Conservation (phyloP, 2,888 invertebrate genomes). For the Leucophenga maculata region DNA sequence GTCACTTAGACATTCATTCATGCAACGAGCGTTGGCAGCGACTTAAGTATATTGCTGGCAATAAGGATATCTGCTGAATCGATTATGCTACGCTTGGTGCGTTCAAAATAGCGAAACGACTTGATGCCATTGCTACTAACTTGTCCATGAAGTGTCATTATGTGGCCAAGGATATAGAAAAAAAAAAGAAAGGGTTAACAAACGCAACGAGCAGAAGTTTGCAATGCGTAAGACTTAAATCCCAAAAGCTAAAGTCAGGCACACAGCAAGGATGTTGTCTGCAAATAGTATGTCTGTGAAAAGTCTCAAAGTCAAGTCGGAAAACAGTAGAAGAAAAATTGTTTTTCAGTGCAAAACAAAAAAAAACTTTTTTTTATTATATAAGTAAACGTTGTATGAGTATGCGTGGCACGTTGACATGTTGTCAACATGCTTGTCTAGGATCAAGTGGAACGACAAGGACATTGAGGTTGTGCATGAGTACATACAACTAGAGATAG, state of each 20-base stretch:
- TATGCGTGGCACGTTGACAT: conserved; percentile 59
- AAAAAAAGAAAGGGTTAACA: neutral
- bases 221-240: neutral
- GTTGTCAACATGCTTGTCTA: conserved; percentile 69
- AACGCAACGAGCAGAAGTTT: neutral
- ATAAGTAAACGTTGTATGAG: neutral
- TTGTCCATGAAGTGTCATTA: conserved; percentile 52
- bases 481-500: neutral
- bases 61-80: conserved; percentile 14
- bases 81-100: conserved; percentile 23
- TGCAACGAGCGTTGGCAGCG: neutral
- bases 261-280: neutral
- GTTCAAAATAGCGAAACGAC: conserved; percentile 20
- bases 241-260: conserved; percentile 14
- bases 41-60: conserved; percentile 12
- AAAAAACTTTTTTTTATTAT: neutral
- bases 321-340: conserved; percentile 43
- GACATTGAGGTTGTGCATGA: conserved; percentile 5
- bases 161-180: conserved; percentile 46
- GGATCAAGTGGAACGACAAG: conserved; percentile 37
- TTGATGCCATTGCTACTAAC: conserved; percentile 6
- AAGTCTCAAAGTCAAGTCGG: conserved; percentile 55
- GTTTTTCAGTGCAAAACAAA: conserved; percentile 10
- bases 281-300: conserved; percentile 31
- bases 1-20: neutral